Evolutionary conservation across 1,140 invertebrate genomes (phyloP).

Genomic region (Carcinoscorpius rotundicauda): DNA sequence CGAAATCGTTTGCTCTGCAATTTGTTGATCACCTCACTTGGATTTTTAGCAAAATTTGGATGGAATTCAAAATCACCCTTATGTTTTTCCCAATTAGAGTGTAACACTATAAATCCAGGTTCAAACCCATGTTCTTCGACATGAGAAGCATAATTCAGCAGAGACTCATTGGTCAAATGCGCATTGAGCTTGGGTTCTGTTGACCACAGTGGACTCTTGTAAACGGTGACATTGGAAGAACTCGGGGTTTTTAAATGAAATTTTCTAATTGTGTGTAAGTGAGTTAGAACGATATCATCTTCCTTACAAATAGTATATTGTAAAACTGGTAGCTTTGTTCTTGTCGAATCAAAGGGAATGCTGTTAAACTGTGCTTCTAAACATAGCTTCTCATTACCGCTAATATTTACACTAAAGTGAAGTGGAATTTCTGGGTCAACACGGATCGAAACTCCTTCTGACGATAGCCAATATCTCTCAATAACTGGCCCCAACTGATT

Average conservation of each 20-base stretch:
- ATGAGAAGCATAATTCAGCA: too few relatives aligned
- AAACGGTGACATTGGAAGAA: too few relatives aligned
- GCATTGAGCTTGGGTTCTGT: too few relatives aligned
- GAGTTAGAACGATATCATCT: not conserved
- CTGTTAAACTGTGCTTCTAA: constrained; percentile 57
- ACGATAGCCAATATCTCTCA: constrained; percentile 68
- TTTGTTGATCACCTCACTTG: not conserved
- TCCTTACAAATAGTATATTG: not conserved
- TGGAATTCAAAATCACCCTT: too few relatives aligned
- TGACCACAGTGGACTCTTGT: too few relatives aligned
- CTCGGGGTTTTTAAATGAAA: not conserved
- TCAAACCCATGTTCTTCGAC: too few relatives aligned
- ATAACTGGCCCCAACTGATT: constrained; percentile 63
- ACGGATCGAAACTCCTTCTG: constrained; percentile 63
- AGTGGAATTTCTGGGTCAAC: constrained; percentile 62
- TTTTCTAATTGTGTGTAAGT: constrained; percentile 8
- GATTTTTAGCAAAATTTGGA: not conserved
- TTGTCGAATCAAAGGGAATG: constrained; percentile 48
- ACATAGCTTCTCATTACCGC: constrained; percentile 49
- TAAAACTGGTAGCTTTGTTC: constrained; percentile 42
- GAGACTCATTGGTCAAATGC: too few relatives aligned
- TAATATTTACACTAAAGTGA: constrained; percentile 40
- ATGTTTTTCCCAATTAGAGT: too few relatives aligned
- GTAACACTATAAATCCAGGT: too few relatives aligned
- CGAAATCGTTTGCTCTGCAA: constrained; percentile 1